phyloP scores from a whole-genome alignment of 2,888 invertebrate species.

The Dryocosmus kuriphilus region DNA sequence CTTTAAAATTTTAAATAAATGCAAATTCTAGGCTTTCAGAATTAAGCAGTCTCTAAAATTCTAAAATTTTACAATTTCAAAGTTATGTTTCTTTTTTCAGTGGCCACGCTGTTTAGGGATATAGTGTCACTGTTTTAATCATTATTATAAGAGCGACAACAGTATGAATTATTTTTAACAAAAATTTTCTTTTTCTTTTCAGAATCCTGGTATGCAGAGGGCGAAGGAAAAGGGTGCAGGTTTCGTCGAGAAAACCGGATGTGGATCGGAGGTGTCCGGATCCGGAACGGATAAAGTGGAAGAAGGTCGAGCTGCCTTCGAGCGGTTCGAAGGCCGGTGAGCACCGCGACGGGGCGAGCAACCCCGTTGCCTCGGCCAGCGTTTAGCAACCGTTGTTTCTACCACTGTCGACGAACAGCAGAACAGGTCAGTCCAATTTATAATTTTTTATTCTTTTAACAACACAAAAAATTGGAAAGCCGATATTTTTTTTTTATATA shows the following conservation, averaged over 20 bases:
- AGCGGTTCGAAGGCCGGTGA: constrained; percentile 74
- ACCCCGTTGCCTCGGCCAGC: constrained; percentile 72
- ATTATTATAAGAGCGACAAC: too few species aligned
- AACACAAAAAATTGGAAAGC: not conserved
- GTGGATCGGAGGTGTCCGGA: constrained; percentile 49
- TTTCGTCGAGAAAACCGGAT: constrained; percentile 40
- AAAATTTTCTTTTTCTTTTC: constrained; percentile 50
- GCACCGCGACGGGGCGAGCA: constrained; percentile 75
- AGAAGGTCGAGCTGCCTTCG: constrained; percentile 57
- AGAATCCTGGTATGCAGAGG: constrained; percentile 71
- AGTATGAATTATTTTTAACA: not conserved
- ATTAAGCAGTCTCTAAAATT: too few species aligned
- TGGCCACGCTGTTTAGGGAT: too few species aligned
- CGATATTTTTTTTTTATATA: too few species aligned
- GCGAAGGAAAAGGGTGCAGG: constrained; percentile 57
- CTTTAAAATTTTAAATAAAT: too few species aligned
- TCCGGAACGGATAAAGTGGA: constrained; percentile 47
- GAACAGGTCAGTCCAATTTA: constrained; percentile 70
- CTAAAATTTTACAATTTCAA: too few species aligned
- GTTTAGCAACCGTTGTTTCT: constrained; percentile 73
- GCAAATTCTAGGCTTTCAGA: too few species aligned
- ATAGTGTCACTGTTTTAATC: too few species aligned
- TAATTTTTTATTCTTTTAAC: constrained; percentile 32
- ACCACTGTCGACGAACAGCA: constrained; percentile 75
- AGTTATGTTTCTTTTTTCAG: too few species aligned